Evolutionary conservation across 2,797 vertebrate genomes (phyloP).

Genomic region (Xenopus petersii): DNA sequence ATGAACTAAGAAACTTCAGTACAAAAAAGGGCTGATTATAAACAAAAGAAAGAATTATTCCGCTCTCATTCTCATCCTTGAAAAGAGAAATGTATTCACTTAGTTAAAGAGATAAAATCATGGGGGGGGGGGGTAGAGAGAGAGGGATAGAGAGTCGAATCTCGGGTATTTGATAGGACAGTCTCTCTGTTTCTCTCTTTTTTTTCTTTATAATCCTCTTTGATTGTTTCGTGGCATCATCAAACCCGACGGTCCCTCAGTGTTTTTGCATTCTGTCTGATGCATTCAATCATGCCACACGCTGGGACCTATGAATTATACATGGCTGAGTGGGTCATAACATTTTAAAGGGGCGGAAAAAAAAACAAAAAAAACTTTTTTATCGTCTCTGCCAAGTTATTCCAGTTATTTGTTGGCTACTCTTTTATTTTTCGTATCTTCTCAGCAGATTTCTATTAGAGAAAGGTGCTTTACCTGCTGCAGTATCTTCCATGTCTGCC

Average conservation of each 20-base stretch:
- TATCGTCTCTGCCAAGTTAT: background rate
- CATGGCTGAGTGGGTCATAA: constrained; percentile 30
- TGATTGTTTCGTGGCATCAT: constrained; percentile 27
- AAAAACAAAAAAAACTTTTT: background rate
- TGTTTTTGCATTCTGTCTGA: constrained; percentile 13
- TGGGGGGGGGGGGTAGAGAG: too few species aligned
- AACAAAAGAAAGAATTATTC: too few species aligned
- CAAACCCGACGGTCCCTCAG: background rate
- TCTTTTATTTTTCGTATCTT: background rate
- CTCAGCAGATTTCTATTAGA: too few species aligned
- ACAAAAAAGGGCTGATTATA: too few species aligned
- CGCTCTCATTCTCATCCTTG: too few species aligned
- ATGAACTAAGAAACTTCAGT: too few species aligned
- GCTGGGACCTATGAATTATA: constrained; percentile 42
- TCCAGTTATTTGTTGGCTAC: background rate
- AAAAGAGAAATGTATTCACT: constrained; percentile 7
- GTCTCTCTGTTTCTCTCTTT: constrained; percentile 1
- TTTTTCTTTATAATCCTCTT: constrained; percentile 25
- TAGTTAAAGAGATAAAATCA: background rate
- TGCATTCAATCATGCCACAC: constrained; percentile 33
- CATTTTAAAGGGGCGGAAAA: constrained; percentile 20
- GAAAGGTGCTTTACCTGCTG: too few species aligned
- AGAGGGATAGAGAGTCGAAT: background rate
- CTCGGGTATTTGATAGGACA: background rate
- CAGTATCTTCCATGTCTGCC: too few species aligned